Percentiles rank a stretch among this genome's conserved stretches.
Conservation (phyloP, 2,888 invertebrate genomes). For the Caenorhabditis japonica region DNA sequence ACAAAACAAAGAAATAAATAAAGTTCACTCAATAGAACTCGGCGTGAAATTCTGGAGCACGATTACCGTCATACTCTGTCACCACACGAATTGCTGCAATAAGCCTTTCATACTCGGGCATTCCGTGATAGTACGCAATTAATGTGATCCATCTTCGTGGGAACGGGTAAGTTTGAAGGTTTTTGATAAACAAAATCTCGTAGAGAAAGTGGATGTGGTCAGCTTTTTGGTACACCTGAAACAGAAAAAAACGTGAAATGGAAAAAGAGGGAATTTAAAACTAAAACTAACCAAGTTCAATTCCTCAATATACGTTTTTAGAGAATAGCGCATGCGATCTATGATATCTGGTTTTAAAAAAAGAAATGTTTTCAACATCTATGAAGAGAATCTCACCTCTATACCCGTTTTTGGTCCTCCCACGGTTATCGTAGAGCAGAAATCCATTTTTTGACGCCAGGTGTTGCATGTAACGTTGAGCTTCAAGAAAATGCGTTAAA, state of each 20-base stretch:
- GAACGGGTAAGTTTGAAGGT: slow-evolving; percentile 24
- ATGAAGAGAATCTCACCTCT: not conserved
- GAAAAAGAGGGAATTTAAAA: not conserved
- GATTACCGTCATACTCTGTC: slow-evolving; percentile 31
- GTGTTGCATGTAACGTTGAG: slow-evolving; percentile 4
- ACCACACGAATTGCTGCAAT: slow-evolving; percentile 28
- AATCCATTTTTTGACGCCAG: not conserved
- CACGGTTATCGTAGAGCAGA: slow-evolving; percentile 1
- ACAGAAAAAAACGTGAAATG: no score
- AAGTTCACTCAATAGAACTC: slow-evolving; percentile 11
- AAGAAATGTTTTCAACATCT: not conserved
- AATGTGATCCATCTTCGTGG: slow-evolving; percentile 19
- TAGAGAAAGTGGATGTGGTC: slow-evolving; percentile 31
- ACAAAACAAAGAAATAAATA: no score
- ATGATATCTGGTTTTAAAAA: slow-evolving; percentile 18
- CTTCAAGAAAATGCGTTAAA: not conserved
- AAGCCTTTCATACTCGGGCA: slow-evolving; percentile 33
- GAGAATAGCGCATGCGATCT: not conserved
- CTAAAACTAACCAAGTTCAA: slow-evolving; percentile 1
- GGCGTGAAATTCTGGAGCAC: slow-evolving; percentile 23
- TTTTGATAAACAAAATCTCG: slow-evolving; percentile 24
- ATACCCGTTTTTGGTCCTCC: not conserved
- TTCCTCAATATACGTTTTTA: slow-evolving; percentile 17
- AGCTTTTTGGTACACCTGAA: slow-evolving; percentile 23
- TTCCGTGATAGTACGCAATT: slow-evolving; percentile 17